These are phyloP conservation scores for Leucania comma DNA, from an alignment of 2,888 invertebrate species.

Conservation along the genomic window DNA sequence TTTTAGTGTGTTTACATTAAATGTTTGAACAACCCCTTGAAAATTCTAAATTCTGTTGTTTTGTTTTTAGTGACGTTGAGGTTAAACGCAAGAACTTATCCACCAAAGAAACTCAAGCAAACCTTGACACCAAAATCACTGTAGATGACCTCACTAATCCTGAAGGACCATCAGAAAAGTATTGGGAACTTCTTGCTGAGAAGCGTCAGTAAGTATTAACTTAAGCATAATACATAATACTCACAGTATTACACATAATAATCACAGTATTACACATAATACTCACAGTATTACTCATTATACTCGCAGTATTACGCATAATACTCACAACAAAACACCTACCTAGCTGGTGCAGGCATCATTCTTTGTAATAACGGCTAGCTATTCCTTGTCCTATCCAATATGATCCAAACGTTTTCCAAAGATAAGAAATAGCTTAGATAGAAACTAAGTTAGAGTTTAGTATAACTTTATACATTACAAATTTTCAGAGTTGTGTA, in stretches of 20 bases:
- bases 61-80: conserved; percentile 81
- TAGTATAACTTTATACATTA: too few species aligned
- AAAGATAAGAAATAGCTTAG: too few species aligned
- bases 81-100: conserved; percentile 87
- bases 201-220: conserved; percentile 90
- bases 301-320: too few species aligned
- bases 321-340: too few species aligned
- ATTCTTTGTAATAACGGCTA: too few species aligned
- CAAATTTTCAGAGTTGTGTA: too few species aligned
- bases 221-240: background rate
- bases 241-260: too few species aligned
- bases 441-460: too few species aligned
- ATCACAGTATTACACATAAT: too few species aligned
- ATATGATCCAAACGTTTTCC: too few species aligned
- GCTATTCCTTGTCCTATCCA: too few species aligned
- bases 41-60: background rate
- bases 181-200: conserved; percentile 95
- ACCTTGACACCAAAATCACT: conserved; percentile 90
- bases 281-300: too few species aligned
- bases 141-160: conserved; percentile 93
- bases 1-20: conserved; percentile 14
- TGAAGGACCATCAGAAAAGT: conserved; percentile 93
- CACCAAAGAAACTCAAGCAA: conserved; percentile 92
- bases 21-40: background rate
- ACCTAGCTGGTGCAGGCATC: background rate